Evolutionary conservation across 2,888 invertebrate species (phyloP), one percentile per base, ranked within the genome.

Genomic region (Chelonus formosanus): DNA sequence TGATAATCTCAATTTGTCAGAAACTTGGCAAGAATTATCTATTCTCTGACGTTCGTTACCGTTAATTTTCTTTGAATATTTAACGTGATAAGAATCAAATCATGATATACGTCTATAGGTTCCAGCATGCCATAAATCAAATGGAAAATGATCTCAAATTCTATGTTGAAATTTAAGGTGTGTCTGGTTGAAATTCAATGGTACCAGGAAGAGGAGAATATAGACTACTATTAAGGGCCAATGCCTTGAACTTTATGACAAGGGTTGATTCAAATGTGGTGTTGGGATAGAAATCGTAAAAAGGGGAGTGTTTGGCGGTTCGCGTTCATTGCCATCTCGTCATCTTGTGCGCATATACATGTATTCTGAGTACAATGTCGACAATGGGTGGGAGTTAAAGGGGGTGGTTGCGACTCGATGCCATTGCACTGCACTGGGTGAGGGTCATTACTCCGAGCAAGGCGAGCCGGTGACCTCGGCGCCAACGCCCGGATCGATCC

Each of bases 341-440:
- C 44, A 52, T 61, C 64, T 4, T 40, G 40, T 40, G 40, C 40
- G 6, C 40, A 6, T 40, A 6, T 40, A 40, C 6, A 40, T 6
- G 40, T 40, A 40, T 35, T 34, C n/a, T 40, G 35, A 40, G 5
- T 62, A 34, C 40, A 7, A n/a, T 6, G 31, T 20, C 34, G 66
- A 43, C 43, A 44, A 45, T 20, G 54, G 10, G 32, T 20, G 58
- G 32, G 44, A 59, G 8, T 53, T 32, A 35, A 61, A 58, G 40
- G 54, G 67, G 67, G 69, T 67, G 57, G 71, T 52, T 66, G 68
- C 78, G 79, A 76, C 59, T 65, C 68, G 68, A 68, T 83, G 83
- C 83, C 83, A 81, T 83, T 83, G 83, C 83, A 81, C 80, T 83
- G 82, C 83, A 83, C 83, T 83, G 83, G 83, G 83, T 84, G 83